Percentiles rank a stretch among this genome's conserved stretches.
Evolutionary conservation across 2,113 vertebrate species (phyloP).

Genomic region (Varanus salvator): DNA sequence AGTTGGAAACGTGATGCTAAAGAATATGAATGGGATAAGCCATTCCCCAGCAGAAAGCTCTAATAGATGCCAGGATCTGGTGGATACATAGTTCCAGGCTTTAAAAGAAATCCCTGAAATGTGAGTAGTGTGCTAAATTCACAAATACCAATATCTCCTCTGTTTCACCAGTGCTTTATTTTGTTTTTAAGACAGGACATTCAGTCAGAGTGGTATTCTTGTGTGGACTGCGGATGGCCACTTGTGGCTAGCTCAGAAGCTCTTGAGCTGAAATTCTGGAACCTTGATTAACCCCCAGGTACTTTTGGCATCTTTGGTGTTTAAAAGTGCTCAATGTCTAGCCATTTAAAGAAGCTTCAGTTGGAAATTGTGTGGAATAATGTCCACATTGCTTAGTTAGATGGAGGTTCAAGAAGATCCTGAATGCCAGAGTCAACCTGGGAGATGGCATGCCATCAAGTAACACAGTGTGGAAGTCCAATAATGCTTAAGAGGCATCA

Average conservation of each 20-base stretch:
- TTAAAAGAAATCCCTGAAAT: not conserved
- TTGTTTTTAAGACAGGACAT: not conserved
- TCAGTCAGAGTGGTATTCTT: not conserved
- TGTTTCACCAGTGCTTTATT: not conserved
- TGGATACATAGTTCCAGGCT: not conserved
- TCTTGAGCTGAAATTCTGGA: not conserved
- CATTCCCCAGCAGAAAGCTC: not conserved
- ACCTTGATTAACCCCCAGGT: not conserved
- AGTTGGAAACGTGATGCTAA: not conserved
- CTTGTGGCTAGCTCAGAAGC: not conserved
- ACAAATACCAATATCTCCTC: not conserved
- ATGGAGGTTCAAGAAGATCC: not conserved
- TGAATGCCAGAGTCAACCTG: not conserved
- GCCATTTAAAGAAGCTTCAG: not conserved
- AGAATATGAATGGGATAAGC: constrained; percentile 35
- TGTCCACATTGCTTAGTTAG: not conserved
- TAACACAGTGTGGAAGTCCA: not conserved
- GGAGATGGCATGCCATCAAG: not conserved
- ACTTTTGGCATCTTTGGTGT: not conserved
- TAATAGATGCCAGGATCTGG: not conserved
- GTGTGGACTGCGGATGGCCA: not conserved
- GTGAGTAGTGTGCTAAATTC: not conserved
- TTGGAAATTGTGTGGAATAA: not conserved
- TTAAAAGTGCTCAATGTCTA: not conserved
- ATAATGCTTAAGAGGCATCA: not conserved